A percentile compares a stretch with the other conserved stretches of the same genome.
Conservation (phyloP, 2,888 invertebrate species). For the Chironomus tentans region DNA sequence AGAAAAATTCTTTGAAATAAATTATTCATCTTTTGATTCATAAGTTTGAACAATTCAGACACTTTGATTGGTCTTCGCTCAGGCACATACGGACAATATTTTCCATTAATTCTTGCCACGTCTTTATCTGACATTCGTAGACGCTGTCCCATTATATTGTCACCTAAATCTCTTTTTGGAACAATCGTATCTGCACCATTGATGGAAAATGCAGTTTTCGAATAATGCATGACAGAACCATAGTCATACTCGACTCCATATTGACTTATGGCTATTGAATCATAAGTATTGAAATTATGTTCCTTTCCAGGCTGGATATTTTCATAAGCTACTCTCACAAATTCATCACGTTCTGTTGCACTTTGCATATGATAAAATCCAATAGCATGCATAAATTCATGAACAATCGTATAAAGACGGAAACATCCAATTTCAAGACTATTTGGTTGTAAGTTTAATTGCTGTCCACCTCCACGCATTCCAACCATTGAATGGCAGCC, state of each 20-base stretch:
- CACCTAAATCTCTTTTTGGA: neutral
- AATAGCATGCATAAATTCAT: slow-evolving; percentile 58
- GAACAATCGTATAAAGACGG: slow-evolving; percentile 47
- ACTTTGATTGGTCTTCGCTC: neutral
- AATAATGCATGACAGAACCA: slow-evolving; percentile 45
- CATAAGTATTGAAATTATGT: slow-evolving; percentile 55
- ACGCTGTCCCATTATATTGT: neutral
- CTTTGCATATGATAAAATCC: neutral
- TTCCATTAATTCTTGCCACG: slow-evolving; percentile 32
- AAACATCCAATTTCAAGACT: slow-evolving; percentile 9
- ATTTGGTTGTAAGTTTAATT: slow-evolving; percentile 9
- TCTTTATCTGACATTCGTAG: slow-evolving; percentile 31
- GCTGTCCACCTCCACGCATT: slow-evolving; percentile 43
- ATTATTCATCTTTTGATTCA: neutral
- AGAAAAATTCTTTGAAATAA: no score
- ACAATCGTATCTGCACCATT: slow-evolving; percentile 32
- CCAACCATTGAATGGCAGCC: slow-evolving; percentile 70
- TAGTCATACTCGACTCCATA: slow-evolving; percentile 60
- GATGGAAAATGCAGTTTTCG: slow-evolving; percentile 40
- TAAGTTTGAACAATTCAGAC: neutral
- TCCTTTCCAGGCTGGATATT: slow-evolving; percentile 46
- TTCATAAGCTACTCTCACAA: slow-evolving; percentile 44
- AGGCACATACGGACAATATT: slow-evolving; percentile 33
- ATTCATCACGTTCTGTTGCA: slow-evolving; percentile 52
- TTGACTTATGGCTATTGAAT: slow-evolving; percentile 44